Percentiles rank a stretch among this genome's conserved stretches.
These are phyloP conservation scores for Cyprinodon brontotheroides DNA, from an alignment of 2,113 vertebrate species.

Conservation along the genomic window DNA sequence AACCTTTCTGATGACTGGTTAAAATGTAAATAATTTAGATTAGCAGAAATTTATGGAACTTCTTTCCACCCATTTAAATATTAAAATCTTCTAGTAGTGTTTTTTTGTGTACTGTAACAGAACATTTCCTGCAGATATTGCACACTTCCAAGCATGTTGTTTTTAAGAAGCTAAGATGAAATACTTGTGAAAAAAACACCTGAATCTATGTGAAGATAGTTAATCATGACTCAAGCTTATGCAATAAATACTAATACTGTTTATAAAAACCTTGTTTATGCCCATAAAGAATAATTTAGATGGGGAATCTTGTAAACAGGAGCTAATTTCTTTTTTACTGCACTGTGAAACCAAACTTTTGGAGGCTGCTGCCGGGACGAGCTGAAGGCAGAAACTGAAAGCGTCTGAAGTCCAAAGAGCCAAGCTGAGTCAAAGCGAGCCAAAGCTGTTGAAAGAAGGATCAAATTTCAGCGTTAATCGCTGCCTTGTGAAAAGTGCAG, in stretches of 20 bases:
- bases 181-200: conserved; percentile 12
- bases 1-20: not conserved
- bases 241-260: conserved; percentile 12
- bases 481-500: conserved; percentile 61
- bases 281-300: conserved; percentile 44
- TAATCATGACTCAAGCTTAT: not conserved
- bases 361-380: conserved; percentile 9
- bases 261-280: conserved; percentile 27
- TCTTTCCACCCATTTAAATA: too few species aligned
- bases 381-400: not conserved
- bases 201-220: not conserved
- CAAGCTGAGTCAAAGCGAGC: conserved; percentile 17
- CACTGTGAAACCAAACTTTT: conserved; percentile 42
- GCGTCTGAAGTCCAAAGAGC: not conserved
- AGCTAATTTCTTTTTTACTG: conserved; percentile 55
- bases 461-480: conserved; percentile 63
- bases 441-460: conserved; percentile 47
- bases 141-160: conserved; percentile 3
- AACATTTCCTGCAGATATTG: not conserved
- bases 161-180: conserved; percentile 14
- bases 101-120: too few species aligned
- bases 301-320: conserved; percentile 45
- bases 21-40: not conserved
- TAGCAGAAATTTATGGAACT: too few species aligned
- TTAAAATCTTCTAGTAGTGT: too few species aligned